phyloP scores from a whole-genome alignment of 2,888 invertebrate species.

The Drosophila austrosaltans region DNA sequence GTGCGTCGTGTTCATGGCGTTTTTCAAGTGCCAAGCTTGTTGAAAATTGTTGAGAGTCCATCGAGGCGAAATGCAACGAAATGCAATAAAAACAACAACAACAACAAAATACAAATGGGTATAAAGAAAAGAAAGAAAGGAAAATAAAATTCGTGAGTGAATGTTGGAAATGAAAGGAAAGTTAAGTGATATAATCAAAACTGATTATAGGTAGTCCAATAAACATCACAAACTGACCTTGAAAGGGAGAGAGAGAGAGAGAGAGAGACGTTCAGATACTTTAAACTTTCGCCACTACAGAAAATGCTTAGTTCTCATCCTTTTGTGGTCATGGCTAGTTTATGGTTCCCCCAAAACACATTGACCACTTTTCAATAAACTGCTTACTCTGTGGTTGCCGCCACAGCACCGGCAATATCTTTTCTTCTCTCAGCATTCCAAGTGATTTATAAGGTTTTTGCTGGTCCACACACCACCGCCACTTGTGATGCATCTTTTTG shows the following conservation, averaged over 20 bases:
- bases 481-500: constrained; percentile 65
- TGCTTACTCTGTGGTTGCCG: constrained; percentile 61
- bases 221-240: constrained; percentile 10
- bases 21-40: constrained; percentile 46
- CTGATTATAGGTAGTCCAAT: constrained; percentile 8
- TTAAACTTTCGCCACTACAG: not conserved
- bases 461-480: constrained; percentile 7
- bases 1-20: constrained; percentile 43
- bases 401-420: constrained; percentile 41
- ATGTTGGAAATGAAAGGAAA: constrained; percentile 16
- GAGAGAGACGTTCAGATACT: not conserved
- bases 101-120: not conserved
- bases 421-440: constrained; percentile 27
- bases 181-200: constrained; percentile 17
- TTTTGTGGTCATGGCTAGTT: constrained; percentile 39
- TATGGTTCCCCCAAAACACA: constrained; percentile 40
- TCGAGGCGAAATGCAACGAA: constrained; percentile 49
- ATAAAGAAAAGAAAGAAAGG: not conserved
- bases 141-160: constrained; percentile 8
- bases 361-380: constrained; percentile 74
- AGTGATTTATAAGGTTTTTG: constrained; percentile 67
- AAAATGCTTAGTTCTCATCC: constrained; percentile 12
- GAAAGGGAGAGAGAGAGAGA: not conserved
- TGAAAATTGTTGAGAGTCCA: constrained; percentile 48
- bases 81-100: constrained; percentile 29